Percentiles rank a stretch among this genome's conserved stretches.
These are phyloP conservation scores for Drosophila peninsularis DNA, from an alignment of 2,888 invertebrate genomes.

Conservation along the genomic window DNA sequence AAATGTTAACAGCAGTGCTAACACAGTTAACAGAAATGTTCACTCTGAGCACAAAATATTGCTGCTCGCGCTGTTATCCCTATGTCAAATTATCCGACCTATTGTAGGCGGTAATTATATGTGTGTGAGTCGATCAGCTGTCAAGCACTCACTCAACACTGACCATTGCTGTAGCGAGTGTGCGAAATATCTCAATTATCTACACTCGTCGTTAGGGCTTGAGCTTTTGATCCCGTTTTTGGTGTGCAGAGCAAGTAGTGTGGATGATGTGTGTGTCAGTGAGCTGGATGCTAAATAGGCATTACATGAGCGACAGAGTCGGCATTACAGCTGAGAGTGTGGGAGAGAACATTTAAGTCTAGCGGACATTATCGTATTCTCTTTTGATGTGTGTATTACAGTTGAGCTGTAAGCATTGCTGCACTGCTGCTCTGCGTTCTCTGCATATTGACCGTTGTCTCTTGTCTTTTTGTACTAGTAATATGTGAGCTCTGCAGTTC, in stretches of 20 bases:
- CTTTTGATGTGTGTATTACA: no score
- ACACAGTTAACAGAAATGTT: not conserved
- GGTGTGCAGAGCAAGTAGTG: not conserved
- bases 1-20: not conserved
- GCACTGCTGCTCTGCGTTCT: no score
- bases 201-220: not conserved
- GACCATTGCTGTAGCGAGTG: not conserved
- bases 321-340: no score
- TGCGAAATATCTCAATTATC: not conserved
- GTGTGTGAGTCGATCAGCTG: not conserved
- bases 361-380: no score
- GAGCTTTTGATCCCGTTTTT: slow-evolving; percentile 5
- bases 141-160: not conserved
- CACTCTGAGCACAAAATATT: not conserved
- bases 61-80: not conserved
- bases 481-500: no score
- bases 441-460: no score
- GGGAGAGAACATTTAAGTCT: no score
- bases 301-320: not conserved
- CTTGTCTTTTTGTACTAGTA: no score
- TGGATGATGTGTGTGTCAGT: no score
- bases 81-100: not conserved
- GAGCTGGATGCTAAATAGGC: no score
- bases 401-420: no score
- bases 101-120: not conserved